These are phyloP conservation scores for Camptogramma bilineatum DNA, from an alignment of 2,888 invertebrate species.

Conservation along the genomic window DNA sequence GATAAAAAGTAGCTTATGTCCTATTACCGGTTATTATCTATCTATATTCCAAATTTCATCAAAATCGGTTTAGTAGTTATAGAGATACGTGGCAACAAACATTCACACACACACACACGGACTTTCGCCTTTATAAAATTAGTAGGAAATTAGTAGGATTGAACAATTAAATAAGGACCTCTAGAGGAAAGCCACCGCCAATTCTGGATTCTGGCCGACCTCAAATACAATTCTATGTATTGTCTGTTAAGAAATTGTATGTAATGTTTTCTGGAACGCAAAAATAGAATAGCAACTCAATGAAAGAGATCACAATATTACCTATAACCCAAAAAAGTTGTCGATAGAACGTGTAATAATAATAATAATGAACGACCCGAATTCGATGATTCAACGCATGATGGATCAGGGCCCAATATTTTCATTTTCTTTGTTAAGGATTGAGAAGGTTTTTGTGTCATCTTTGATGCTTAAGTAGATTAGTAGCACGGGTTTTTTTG, in stretches of 20 bases:
- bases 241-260: background rate
- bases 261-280: background rate
- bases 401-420: constrained; percentile 21
- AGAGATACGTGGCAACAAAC: too few relatives aligned
- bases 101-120: too few relatives aligned
- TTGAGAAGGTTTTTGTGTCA: constrained; percentile 23
- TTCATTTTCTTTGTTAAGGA: constrained; percentile 11
- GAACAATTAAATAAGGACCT: too few relatives aligned
- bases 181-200: too few relatives aligned
- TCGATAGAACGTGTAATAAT: constrained; percentile 4
- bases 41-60: too few relatives aligned
- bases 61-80: too few relatives aligned
- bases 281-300: background rate
- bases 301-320: background rate
- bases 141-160: too few relatives aligned
- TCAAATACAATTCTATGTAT: background rate
- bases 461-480: constrained; percentile 8
- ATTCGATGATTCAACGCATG: constrained; percentile 22
- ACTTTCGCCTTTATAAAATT: too few relatives aligned
- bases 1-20: too few relatives aligned
- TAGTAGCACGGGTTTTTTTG: constrained; percentile 15
- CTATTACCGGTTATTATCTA: too few relatives aligned
- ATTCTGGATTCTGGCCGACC: too few relatives aligned
- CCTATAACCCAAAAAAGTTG: constrained; percentile 12
- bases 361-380: constrained; percentile 1